These are phyloP conservation scores for Lycodopsis pacificus DNA, from an alignment of 2,797 vertebrate species.

Conservation along the genomic window DNA sequence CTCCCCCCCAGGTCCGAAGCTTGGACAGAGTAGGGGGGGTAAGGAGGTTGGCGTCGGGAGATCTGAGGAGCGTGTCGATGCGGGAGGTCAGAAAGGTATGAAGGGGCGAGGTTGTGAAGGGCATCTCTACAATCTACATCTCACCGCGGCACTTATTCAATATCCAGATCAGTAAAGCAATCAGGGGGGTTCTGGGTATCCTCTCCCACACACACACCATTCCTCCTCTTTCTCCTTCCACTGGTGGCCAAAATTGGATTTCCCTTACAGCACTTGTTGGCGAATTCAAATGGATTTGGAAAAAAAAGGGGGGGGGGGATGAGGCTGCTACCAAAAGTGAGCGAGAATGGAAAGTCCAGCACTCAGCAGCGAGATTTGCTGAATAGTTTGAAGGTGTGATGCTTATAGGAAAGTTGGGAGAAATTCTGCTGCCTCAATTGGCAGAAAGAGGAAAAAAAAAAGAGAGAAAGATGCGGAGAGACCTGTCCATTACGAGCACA, in stretches of 20 bases:
- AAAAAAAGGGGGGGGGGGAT: neutral
- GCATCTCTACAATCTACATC: neutral
- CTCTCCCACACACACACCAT: conserved; percentile 12
- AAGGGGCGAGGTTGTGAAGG: no score
- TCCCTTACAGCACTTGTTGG: conserved; percentile 26
- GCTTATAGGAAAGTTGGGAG: neutral
- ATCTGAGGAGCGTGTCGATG: no score
- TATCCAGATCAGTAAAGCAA: conserved; percentile 43
- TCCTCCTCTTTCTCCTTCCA: conserved; percentile 40
- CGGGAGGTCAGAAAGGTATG: no score
- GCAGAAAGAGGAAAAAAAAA: neutral
- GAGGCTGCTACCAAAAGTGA: conserved; percentile 16
- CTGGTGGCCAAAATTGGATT: conserved; percentile 61
- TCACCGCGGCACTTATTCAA: conserved; percentile 29
- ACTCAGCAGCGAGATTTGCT: conserved; percentile 5
- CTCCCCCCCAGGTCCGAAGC: no score
- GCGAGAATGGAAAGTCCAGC: neutral
- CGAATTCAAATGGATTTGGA: conserved; percentile 51
- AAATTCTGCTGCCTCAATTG: neutral
- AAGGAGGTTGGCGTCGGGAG: no score
- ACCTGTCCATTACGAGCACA: conserved; percentile 18
- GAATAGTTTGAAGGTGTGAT: conserved; percentile 1
- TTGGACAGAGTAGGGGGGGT: no score
- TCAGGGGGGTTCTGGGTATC: conserved; percentile 38
- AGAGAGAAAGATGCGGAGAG: neutral